These are phyloP conservation scores for Nemopilema nomurai DNA, from an alignment of 30 jellyfish, hydroid and myxozoan genomes.

Conservation along the genomic window DNA sequence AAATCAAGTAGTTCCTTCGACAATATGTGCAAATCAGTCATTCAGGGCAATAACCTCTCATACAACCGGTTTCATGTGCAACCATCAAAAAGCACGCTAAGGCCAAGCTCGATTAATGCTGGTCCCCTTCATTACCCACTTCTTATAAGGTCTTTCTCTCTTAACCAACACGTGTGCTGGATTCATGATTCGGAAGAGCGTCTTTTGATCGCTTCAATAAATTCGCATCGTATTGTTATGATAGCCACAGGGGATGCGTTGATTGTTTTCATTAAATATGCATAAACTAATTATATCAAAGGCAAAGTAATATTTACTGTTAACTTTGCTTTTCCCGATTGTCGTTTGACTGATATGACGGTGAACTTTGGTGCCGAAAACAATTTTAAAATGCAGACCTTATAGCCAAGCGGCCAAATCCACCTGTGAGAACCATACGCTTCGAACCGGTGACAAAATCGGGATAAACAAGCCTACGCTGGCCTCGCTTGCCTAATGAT, in stretches of 20 bases:
- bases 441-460: neutral
- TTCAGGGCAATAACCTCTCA: neutral
- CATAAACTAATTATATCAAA: neutral
- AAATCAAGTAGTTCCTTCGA: neutral
- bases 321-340: neutral
- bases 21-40: neutral
- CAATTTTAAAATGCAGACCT: neutral
- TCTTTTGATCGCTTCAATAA: constrained; percentile 27
- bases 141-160: neutral
- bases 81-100: neutral
- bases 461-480: neutral
- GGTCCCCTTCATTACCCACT: neutral
- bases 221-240: constrained; percentile 6
- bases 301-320: constrained; percentile 15
- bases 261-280: constrained; percentile 20
- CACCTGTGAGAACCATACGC: neutral
- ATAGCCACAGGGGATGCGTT: constrained; percentile 5
- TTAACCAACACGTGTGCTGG: constrained; percentile 19
- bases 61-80: neutral
- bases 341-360: neutral
- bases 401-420: neutral
- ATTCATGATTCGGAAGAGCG: constrained; percentile 10
- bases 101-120: neutral
- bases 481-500: no score
- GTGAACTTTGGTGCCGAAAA: neutral